Evolutionary conservation across 2,888 invertebrate species (phyloP).

Genomic region (Heteromyza rotundicornis): DNA sequence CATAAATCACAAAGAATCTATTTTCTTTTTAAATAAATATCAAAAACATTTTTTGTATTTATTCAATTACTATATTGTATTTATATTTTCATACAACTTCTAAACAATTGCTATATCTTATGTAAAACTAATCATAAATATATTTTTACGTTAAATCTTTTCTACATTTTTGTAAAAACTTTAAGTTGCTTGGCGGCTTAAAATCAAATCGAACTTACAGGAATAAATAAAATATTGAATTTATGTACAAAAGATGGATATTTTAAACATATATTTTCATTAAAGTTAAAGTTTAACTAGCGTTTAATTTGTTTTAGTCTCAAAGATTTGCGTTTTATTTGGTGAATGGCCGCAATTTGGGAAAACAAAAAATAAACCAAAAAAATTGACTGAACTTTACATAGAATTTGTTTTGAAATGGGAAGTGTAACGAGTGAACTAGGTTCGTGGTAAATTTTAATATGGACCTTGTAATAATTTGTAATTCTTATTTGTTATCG

Average conservation of each 20-base stretch:
- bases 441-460: not conserved
- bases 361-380: not conserved
- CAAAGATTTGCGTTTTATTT: conserved; percentile 25
- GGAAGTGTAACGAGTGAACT: not conserved
- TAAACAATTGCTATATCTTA: too few relatives aligned
- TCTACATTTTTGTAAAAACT: too few relatives aligned
- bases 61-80: too few relatives aligned
- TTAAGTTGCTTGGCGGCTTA: conserved; percentile 42
- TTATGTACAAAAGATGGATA: not conserved
- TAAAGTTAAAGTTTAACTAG: too few relatives aligned
- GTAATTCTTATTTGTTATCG: not conserved
- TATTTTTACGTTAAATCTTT: too few relatives aligned
- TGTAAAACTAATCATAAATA: too few relatives aligned
- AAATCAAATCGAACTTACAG: not conserved
- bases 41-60: too few relatives aligned
- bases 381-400: not conserved
- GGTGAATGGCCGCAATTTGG: conserved; percentile 21
- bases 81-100: too few relatives aligned
- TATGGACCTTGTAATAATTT: not conserved
- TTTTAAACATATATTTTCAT: not conserved
- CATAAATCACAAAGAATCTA: too few relatives aligned
- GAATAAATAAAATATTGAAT: conserved; percentile 7
- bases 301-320: conserved; percentile 19
- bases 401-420: too few relatives aligned
- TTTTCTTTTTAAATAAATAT: too few relatives aligned